A percentile compares a stretch with the other conserved stretches of the same genome.
phyloP scores from a whole-genome alignment of 2,113 vertebrate genomes.

The mouse (Mus musculus) region DNA sequence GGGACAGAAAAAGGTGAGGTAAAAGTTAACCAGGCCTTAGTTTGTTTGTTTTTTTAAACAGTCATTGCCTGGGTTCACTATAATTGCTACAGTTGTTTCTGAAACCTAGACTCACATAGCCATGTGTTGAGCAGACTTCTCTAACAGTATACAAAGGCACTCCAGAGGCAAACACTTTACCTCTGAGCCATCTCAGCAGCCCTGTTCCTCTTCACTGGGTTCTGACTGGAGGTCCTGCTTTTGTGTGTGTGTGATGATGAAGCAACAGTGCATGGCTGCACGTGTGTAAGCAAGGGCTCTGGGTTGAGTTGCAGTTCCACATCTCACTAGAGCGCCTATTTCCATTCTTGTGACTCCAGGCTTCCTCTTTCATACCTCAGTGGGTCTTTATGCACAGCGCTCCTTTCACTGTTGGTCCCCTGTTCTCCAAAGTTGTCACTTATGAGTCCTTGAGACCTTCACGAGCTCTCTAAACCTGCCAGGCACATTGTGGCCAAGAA shows the following conservation, averaged over 20 bases:
- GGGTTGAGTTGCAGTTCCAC: neutral
- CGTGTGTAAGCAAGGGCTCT: neutral
- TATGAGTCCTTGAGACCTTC: neutral
- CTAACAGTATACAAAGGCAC: neutral
- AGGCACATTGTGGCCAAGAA: neutral
- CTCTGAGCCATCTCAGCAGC: neutral
- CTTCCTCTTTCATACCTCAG: neutral
- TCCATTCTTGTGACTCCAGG: too few species aligned
- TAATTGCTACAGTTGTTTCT: constrained; percentile 27
- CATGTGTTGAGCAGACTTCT: neutral
- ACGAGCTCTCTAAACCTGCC: neutral
- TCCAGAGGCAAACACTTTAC: neutral
- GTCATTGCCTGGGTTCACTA: constrained; percentile 6
- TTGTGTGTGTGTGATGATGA: too few species aligned
- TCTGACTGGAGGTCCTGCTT: neutral
- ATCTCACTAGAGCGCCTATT: neutral
- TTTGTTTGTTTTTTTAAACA: constrained; percentile 6
- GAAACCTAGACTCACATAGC: neutral
- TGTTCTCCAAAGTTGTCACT: neutral
- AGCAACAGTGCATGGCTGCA: neutral
- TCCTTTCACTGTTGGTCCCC: neutral
- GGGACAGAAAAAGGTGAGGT: constrained; percentile 34
- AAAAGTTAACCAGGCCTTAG: constrained; percentile 42
- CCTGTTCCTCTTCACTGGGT: neutral
- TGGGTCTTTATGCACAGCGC: neutral